Evolutionary conservation across 2,888 invertebrate genomes (phyloP), one percentile per base, ranked within the genome.

Genomic region (Hirtodrosophila histrioides): DNA sequence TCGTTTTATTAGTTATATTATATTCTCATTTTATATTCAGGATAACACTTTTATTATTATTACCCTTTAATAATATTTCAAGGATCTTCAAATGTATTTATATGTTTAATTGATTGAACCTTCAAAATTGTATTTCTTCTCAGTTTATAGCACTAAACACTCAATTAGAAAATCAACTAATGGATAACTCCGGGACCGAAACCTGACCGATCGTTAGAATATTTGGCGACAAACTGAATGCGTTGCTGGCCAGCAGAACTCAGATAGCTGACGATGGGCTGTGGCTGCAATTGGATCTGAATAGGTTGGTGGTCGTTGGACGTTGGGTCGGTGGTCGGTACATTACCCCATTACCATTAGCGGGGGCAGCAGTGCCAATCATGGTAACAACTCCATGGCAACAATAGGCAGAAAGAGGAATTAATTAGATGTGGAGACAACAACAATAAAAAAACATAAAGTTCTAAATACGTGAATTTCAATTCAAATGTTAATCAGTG

Each of bases 171-270:
- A n/a, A 33, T 35, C 45, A 50, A 41, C 44, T 65, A 41, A 6
- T 57, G 43, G 44, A 50, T 46, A 65, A 51, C 35, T 50, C 48
- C 54, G 64, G 67, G 55, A 69, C 61, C 75, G 29, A 78, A 83
- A 88, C 84, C 78, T 72, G 81, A 90, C 90, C 83, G 89, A 90
- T 86, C 90, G 89, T 86, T 90, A 79, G 89, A 85, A 87, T 78
- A 83, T 76, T 82, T 89, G 82, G 89, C 90, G 90, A 82, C 82
- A 78, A 84, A 90, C 90, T 90, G 71, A 90, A 85, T 55, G 67
- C 69, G 73, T 65, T 76, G 67, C 55, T 61, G 61, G 37, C 54
- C 61, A 70, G 49, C 74, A 56, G 70, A 58, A 58, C 45, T 45
- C 29, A 39, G 62, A 69, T 23, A 63, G 63, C 55, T 41, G 56